Evolutionary conservation across 2,113 vertebrate species (phyloP), one percentile per base, ranked within the genome.

Genomic region (Electrona antarctica): DNA sequence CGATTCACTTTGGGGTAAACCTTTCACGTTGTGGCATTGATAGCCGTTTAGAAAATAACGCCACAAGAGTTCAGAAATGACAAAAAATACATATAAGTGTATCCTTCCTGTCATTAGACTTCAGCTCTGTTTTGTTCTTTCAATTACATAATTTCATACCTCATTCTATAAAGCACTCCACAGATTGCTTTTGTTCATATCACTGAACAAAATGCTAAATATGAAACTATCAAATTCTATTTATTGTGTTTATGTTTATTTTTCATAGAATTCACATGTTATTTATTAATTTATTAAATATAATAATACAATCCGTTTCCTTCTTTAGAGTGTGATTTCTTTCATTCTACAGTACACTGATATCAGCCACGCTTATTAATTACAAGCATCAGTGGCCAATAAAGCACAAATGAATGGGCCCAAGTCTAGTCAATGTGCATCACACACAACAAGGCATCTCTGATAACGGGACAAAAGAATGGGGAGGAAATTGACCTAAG

Each of bases 401-500:
- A 64, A 78, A 84, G 46, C 77, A 74, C 73, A 68, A 73, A 82
- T 80, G 79, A 85, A 85, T 77, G 76, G 15, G 76, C 21, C 68
- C 15, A 69, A 68, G 77, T 49, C 60, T 61, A 64, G 80, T 64
- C 50, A 80, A 77, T 71, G 50, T 85, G 82, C 76, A 64, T 87
- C 79, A 86, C 57, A 77, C 81, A n/a, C 81, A 59, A 45, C 58
- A n/a, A 1, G n/a, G 47, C 51, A 82, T 80, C 48, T 57, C 69
- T 52, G 90, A 92, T 91, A 90, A 86, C 73, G 41, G 56, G 72
- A 91, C 90, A 90, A 90, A 84, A 67, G 65, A 76, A 3, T 0
- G 7, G 29, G 80, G 82, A 90, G 92, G 92, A 92, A 85, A 91
- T 91, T 90, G 87, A 88, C 88, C 86, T 71, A 60, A 61, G 8